Evolutionary conservation across 2,797 vertebrate genomes (phyloP).

Genomic region (Synanceia verrucosa): DNA sequence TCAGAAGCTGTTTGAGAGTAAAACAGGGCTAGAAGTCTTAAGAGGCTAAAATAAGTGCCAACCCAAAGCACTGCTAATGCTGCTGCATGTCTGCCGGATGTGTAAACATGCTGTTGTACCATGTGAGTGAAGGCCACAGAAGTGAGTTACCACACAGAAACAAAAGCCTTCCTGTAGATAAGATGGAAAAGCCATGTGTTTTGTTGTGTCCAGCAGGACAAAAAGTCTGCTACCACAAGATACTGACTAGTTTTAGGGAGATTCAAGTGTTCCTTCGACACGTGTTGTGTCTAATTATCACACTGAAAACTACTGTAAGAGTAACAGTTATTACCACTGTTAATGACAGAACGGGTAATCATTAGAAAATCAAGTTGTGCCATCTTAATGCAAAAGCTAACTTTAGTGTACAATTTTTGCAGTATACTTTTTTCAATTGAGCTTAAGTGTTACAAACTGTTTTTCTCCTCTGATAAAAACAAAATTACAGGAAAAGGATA

Average conservation of each 20-base stretch:
- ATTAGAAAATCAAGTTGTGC: background rate
- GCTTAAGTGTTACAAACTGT: background rate
- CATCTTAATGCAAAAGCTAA: background rate
- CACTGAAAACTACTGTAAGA: background rate
- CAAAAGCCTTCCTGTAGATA: slow-evolving; percentile 64
- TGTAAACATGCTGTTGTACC: background rate
- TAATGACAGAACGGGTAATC: background rate
- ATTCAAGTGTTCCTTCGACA: background rate
- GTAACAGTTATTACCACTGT: background rate
- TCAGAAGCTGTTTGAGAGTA: background rate
- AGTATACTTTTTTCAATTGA: background rate
- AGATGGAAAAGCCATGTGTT: background rate
- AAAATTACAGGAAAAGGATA: background rate
- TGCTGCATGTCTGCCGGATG: background rate
- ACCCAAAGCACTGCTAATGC: background rate
- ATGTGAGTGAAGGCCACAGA: slow-evolving; percentile 29
- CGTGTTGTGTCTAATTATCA: background rate
- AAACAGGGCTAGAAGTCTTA: background rate
- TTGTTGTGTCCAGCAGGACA: background rate
- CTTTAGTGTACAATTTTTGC: background rate
- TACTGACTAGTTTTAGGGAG: background rate
- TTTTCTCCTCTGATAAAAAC: background rate
- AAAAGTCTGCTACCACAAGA: slow-evolving; percentile 26
- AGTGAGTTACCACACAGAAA: slow-evolving; percentile 9
- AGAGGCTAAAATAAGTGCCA: background rate